These are phyloP conservation scores for Meles meles DNA, from an alignment of 2,113 vertebrate genomes.

Conservation along the genomic window DNA sequence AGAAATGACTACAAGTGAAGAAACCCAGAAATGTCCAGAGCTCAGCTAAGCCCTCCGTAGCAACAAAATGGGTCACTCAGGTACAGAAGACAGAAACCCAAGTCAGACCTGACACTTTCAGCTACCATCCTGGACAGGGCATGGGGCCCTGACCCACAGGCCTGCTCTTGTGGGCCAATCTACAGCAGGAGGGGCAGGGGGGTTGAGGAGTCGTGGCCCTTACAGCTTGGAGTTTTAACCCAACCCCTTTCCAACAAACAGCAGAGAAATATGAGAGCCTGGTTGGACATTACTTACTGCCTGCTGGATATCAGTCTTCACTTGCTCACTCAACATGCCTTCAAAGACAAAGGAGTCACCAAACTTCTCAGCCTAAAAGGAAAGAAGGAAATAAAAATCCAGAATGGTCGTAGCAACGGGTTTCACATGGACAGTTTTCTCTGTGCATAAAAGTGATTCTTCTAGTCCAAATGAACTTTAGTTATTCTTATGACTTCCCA, in stretches of 20 bases:
- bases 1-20: background rate
- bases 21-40: background rate
- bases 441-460: background rate
- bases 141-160: background rate
- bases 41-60: background rate
- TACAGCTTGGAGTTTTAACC: background rate
- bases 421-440: background rate
- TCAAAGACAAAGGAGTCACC: slow-evolving; percentile 98
- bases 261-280: background rate
- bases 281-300: slow-evolving; percentile 85
- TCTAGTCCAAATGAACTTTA: background rate
- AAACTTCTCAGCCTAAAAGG: slow-evolving; percentile 92
- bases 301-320: slow-evolving; percentile 89
- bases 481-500: background rate
- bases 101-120: background rate
- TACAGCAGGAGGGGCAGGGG: accelerated
- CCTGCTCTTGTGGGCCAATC: background rate
- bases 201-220: too few relatives aligned
- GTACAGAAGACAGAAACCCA: background rate
- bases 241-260: background rate
- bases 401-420: background rate
- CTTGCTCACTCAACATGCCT: slow-evolving; percentile 90
- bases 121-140: background rate
- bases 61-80: too few relatives aligned
- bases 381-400: slow-evolving; percentile 26